These are phyloP conservation scores for Heliconius himera DNA, from an alignment of 1,140 invertebrate species.

Conservation along the genomic window DNA sequence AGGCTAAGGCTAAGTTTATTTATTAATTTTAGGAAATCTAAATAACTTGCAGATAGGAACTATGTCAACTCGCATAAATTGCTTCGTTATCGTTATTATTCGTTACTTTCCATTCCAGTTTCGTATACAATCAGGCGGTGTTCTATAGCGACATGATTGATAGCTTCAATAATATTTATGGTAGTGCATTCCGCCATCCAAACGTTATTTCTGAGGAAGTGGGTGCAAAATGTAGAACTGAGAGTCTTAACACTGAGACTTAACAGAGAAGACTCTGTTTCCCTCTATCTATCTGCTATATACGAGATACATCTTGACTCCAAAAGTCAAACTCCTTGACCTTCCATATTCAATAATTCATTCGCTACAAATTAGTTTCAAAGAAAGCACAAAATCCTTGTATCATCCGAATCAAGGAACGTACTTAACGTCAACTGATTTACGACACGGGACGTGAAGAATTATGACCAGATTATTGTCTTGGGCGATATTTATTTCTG, in stretches of 20 bases:
- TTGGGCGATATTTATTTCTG: not conserved
- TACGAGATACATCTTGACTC: no score
- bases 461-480: slow-evolving; percentile 9
- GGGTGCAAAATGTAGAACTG: no score
- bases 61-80: not conserved
- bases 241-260: no score
- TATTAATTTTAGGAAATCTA: not conserved
- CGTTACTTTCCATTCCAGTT: not conserved
- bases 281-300: no score
- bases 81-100: not conserved
- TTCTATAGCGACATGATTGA: no score
- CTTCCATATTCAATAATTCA: not conserved
- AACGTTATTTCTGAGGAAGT: no score
- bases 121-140: no score
- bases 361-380: not conserved
- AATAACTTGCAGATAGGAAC: not conserved
- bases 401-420: not conserved
- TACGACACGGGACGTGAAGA: not conserved
- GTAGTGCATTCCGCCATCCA: no score
- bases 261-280: no score
- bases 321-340: no score
- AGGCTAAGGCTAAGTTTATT: not conserved
- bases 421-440: not conserved
- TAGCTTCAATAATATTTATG: no score
- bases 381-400: not conserved